Conservation (phyloP, 2,797 vertebrate genomes). For the Notolabrus celidotus region DNA sequence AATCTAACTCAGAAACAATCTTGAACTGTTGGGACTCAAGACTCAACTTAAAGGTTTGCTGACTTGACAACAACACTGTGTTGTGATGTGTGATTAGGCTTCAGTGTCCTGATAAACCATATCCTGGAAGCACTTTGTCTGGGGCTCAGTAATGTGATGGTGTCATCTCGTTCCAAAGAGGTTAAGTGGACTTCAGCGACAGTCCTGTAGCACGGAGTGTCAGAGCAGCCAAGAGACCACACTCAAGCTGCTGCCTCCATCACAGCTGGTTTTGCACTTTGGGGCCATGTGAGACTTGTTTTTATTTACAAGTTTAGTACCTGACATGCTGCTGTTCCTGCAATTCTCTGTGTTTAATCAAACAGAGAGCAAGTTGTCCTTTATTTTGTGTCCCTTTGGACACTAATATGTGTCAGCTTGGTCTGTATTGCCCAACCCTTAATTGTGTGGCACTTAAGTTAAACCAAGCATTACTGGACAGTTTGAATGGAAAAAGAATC, state of each 20-base stretch:
- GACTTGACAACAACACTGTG: too few species aligned
- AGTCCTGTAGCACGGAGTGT: background rate
- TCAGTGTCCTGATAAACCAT: background rate
- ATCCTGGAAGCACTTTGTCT: background rate
- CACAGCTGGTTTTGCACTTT: too few species aligned
- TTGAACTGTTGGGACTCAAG: too few species aligned
- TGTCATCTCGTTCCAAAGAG: background rate
- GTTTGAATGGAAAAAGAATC: conserved; percentile 1
- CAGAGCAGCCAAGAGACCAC: background rate
- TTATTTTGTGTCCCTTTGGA: background rate
- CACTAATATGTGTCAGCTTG: background rate
- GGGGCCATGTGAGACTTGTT: too few species aligned
- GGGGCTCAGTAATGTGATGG: background rate
- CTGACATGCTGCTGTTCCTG: too few species aligned
- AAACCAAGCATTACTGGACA: background rate
- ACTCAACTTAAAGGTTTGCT: too few species aligned
- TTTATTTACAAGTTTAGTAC: too few species aligned
- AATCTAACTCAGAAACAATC: too few species aligned
- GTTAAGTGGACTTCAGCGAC: background rate
- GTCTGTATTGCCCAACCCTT: background rate
- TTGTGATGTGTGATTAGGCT: too few species aligned
- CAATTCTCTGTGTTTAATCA: too few species aligned
- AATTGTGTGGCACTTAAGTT: background rate
- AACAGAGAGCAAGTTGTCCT: too few species aligned
- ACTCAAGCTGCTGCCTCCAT: background rate